Conservation (phyloP, 2,888 invertebrate species). For the Ennomos erosarius region DNA sequence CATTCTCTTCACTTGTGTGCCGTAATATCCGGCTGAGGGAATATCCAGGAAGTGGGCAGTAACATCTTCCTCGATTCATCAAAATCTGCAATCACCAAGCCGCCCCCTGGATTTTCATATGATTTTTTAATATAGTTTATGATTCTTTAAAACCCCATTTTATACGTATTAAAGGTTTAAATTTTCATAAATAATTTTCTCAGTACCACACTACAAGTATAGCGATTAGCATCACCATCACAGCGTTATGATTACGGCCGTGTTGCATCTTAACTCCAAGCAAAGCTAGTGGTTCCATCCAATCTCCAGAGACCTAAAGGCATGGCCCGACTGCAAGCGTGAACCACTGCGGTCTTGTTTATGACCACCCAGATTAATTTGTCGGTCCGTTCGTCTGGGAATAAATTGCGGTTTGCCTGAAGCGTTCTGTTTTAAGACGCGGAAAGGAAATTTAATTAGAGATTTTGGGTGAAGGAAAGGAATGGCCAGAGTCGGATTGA, state of each 20-base stretch:
- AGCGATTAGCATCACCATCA: too few species aligned
- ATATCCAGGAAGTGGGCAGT: too few species aligned
- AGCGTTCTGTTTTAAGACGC: slow-evolving; percentile 47
- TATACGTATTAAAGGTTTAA: too few species aligned
- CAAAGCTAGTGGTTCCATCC: slow-evolving; percentile 2
- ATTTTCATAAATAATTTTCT: too few species aligned
- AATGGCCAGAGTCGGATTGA: not conserved
- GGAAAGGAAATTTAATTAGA: slow-evolving; percentile 54
- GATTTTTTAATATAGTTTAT: not conserved
- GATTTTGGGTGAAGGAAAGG: slow-evolving; percentile 39
- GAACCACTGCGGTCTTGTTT: slow-evolving; percentile 39
- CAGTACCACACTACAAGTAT: too few species aligned
- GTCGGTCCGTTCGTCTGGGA: slow-evolving; percentile 50
- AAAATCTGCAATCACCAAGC: too few species aligned
- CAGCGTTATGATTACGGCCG: too few species aligned
- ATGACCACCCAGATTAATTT: slow-evolving; percentile 57
- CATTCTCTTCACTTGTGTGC: too few species aligned
- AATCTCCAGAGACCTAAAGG: slow-evolving; percentile 31
- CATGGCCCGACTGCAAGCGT: slow-evolving; percentile 33
- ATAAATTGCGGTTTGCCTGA: slow-evolving; percentile 55
- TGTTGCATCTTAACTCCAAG: not conserved
- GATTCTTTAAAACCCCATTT: too few species aligned
- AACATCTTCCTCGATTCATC: too few species aligned
- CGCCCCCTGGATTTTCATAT: too few species aligned
- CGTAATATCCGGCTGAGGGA: too few species aligned